Conservation (phyloP, 2,797 vertebrate genomes). For the Cossypha dichroa region DNA sequence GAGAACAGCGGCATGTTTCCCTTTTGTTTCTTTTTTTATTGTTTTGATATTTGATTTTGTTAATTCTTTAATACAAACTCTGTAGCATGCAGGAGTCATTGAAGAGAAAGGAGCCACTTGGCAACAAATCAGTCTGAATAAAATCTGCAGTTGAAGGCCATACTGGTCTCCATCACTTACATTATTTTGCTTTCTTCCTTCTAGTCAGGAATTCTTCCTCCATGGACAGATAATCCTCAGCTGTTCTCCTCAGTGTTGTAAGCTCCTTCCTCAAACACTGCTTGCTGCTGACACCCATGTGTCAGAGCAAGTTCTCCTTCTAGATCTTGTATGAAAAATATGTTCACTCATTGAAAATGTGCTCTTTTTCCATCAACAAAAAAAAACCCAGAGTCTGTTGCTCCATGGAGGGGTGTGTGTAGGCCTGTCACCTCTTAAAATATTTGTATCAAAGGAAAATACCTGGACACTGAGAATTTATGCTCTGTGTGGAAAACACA, state of each 20-base stretch:
- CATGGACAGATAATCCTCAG: background rate
- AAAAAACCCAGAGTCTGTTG: background rate
- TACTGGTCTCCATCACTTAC: background rate
- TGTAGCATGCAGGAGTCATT: background rate
- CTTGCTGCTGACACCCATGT: background rate
- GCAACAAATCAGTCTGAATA: background rate
- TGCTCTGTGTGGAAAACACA: rapidly evolving
- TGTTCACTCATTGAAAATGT: background rate
- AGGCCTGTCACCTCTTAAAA: background rate
- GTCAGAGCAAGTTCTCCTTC: background rate
- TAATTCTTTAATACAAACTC: background rate
- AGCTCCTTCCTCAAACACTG: background rate
- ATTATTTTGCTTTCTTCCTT: background rate
- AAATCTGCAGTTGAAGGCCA: background rate
- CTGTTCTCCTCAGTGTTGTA: background rate
- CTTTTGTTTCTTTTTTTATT: background rate
- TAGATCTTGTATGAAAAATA: background rate
- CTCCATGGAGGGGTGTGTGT: background rate
- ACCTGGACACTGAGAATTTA: background rate
- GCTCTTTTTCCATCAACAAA: background rate
- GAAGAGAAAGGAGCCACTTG: background rate
- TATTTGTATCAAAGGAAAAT: background rate
- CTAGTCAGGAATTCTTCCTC: background rate
- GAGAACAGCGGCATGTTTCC: background rate
- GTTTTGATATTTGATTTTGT: background rate